phyloP scores from a whole-genome alignment of 1,140 invertebrate species.

The Spodoptera frugiperda region DNA sequence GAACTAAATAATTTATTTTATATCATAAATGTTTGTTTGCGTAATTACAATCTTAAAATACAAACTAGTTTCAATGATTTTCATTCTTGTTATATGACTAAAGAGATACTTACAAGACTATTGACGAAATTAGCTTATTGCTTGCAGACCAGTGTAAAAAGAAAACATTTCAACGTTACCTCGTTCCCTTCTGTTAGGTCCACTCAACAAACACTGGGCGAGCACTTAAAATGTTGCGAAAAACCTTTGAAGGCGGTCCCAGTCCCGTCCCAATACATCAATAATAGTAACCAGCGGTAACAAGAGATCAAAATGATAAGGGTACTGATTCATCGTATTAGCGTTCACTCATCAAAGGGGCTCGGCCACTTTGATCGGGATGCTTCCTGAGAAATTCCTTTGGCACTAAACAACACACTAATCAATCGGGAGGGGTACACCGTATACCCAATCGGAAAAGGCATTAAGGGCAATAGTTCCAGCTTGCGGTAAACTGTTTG shows the following conservation, averaged over 20 bases:
- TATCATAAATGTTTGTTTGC: conserved; percentile 6
- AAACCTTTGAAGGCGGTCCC: conserved; percentile 23
- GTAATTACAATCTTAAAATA: neutral
- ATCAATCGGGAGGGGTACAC: conserved; percentile 77
- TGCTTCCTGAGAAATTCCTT: conserved; percentile 71
- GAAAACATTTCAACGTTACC: too few species aligned
- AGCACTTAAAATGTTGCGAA: conserved; percentile 17
- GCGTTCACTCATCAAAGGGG: conserved; percentile 67
- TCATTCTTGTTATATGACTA: too few species aligned
- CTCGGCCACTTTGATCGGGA: conserved; percentile 68
- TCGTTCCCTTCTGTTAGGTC: neutral
- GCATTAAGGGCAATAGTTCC: conserved; percentile 83
- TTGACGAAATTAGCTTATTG: too few species aligned
- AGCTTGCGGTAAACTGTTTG: conserved; percentile 83
- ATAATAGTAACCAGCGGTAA: conserved; percentile 44
- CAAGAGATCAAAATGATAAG: conserved; percentile 69
- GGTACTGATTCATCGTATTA: conserved; percentile 55
- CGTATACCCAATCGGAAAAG: conserved; percentile 74
- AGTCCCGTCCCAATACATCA: conserved; percentile 42
- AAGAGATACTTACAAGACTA: too few species aligned
- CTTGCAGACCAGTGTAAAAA: too few species aligned
- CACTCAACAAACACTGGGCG: neutral
- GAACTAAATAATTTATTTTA: neutral
- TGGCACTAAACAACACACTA: conserved; percentile 67
- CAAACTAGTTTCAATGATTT: too few species aligned